phyloP scores from a whole-genome alignment of 2,888 invertebrate species.

The Drosophila antonietae region DNA sequence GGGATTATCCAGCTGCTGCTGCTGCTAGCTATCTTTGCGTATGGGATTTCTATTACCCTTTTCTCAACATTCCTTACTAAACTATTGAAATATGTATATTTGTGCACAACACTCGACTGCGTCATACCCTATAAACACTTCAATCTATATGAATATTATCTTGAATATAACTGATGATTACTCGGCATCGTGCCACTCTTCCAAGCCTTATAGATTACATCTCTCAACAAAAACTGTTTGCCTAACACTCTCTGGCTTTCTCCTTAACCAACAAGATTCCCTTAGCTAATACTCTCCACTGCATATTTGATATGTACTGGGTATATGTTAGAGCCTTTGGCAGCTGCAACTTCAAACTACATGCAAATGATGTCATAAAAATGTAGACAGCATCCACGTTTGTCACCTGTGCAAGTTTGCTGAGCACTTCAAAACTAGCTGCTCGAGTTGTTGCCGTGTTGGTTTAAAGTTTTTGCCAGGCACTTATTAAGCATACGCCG shows the following conservation, averaged over 20 bases:
- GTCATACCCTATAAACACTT: background rate
- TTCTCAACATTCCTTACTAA: constrained; percentile 1
- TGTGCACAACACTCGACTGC: background rate
- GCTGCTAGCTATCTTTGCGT: constrained; percentile 1
- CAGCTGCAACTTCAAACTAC: constrained; percentile 55
- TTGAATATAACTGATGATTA: background rate
- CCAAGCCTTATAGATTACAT: too few species aligned
- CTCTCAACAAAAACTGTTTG: too few species aligned
- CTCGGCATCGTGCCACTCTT: too few species aligned
- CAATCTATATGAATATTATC: background rate
- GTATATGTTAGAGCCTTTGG: constrained; percentile 23
- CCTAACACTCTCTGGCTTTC: background rate
- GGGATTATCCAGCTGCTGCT: constrained; percentile 54
- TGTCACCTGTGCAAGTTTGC: constrained; percentile 55
- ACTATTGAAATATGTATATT: constrained; percentile 37
- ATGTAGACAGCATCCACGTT: constrained; percentile 21
- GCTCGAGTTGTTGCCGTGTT: constrained; percentile 33
- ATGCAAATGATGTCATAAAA: constrained; percentile 72
- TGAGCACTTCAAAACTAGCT: constrained; percentile 47
- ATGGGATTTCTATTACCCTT: constrained; percentile 4
- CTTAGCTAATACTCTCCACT: background rate
- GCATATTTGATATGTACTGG: background rate
- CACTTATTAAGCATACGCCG: constrained; percentile 52
- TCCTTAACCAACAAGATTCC: background rate
- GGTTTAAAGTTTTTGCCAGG: constrained; percentile 48